Conservation (phyloP, 2,797 vertebrate species). For the Notolabrus celidotus region DNA sequence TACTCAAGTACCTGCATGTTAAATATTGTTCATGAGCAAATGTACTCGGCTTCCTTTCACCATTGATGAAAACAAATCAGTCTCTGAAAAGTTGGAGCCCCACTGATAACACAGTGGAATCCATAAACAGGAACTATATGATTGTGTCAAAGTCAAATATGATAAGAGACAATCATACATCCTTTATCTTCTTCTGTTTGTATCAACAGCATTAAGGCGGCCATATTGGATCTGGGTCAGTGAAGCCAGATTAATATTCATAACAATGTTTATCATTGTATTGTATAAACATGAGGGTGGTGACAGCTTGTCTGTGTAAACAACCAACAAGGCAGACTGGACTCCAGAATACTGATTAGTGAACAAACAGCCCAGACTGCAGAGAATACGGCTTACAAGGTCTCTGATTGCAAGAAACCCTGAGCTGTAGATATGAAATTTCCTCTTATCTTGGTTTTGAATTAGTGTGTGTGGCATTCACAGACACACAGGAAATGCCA, state of each 20-base stretch:
- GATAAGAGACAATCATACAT: neutral
- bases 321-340: slow-evolving; percentile 61
- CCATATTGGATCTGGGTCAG: slow-evolving; percentile 59
- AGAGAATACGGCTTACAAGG: slow-evolving; percentile 48
- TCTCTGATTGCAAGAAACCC: slow-evolving; percentile 45
- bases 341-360: slow-evolving; percentile 70
- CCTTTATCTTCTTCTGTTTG: slow-evolving; percentile 27
- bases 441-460: slow-evolving; percentile 45
- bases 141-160: slow-evolving; percentile 9
- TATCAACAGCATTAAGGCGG: slow-evolving; percentile 39
- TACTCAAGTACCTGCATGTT: no score
- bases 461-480: slow-evolving; percentile 24
- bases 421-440: slow-evolving; percentile 34
- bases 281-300: slow-evolving; percentile 64
- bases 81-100: neutral
- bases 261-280: slow-evolving; percentile 68
- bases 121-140: neutral
- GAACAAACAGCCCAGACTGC: slow-evolving; percentile 46
- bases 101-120: neutral
- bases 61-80: no score
- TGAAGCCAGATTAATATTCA: slow-evolving; percentile 66
- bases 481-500: slow-evolving; percentile 33
- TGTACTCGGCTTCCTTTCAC: no score
- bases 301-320: slow-evolving; percentile 77
- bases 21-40: no score